Percentiles rank a stretch among this genome's conserved stretches.
Conservation (phyloP, 53 echinoderm and acorn worm genomes). For the Crossaster papposus region DNA sequence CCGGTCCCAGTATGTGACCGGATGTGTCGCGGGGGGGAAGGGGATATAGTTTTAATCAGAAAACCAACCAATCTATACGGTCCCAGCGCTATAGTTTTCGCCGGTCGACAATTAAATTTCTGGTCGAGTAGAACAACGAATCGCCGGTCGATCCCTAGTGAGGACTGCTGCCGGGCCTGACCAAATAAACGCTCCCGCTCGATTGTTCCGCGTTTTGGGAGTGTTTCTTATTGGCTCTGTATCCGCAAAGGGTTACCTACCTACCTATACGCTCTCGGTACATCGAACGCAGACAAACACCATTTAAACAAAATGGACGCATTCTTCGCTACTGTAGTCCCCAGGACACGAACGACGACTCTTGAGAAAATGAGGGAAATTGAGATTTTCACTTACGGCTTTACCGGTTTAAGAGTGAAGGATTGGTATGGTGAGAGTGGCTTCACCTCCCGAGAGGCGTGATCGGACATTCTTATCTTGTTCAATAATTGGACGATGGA, state of each 20-base stretch:
- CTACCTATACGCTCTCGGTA: slow-evolving; percentile 15
- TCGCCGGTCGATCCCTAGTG: background rate
- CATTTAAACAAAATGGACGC: background rate
- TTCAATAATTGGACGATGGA: background rate
- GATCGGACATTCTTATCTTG: background rate
- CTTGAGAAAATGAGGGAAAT: background rate
- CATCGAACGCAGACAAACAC: background rate
- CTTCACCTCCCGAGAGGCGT: background rate
- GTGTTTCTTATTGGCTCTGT: background rate
- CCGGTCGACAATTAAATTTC: slow-evolving; percentile 33
- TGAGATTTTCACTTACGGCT: background rate
- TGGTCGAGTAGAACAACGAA: slow-evolving; percentile 24
- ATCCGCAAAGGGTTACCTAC: background rate
- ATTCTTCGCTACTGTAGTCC: background rate
- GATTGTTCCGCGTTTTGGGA: background rate
- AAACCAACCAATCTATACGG: slow-evolving; percentile 48
- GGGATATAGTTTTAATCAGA: slow-evolving; percentile 46
- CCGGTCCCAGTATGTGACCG: background rate
- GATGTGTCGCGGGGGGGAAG: slow-evolving; percentile 1
- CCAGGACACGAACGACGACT: background rate
- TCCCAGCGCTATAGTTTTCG: slow-evolving; percentile 18
- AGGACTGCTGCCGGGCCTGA: background rate
- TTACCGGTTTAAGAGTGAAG: background rate
- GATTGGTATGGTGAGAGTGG: background rate
- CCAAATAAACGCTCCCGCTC: slow-evolving; percentile 18